Base-by-base conservation (phyloP, 2,113 vertebrate genomes). In the human region DNA sequence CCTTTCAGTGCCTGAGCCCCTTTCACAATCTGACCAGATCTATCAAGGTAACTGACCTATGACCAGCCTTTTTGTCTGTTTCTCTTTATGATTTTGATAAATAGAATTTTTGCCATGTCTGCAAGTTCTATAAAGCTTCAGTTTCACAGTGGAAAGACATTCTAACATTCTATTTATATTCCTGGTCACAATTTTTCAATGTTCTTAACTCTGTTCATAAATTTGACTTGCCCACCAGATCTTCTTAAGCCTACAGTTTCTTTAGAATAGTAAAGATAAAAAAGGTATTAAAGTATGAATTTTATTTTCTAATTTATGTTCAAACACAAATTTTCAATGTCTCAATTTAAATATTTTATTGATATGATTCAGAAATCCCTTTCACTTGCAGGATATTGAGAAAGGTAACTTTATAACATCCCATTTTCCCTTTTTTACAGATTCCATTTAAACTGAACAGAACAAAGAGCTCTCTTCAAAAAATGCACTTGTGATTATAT, bases 311-410 rank as follows among this genome's bases (percentile, higher is more conserved):
- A 72, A 43, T 38, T 40, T 87, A 45, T 81, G 14, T 17, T 86
- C 17, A 90, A 92, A 79, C 40, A 93, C 18, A 83, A 95, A 96
- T 13, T 45, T 57, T 94, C 45, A 57, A 8, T 11, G 35, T 80
- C 30, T 76, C 38, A 78, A 85, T 70, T 90, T 96, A 84, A 88
- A 73, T 85, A 79, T 57, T 97, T 96, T 8, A 91, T 3, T 61
- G 2, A 73, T 38, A 38, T n/a, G 7, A 93, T 68, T 52, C 35
- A 57, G 75, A 76, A 81, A 55, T 78, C 8, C 2, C 79, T 66
- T 95, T 80, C 6, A 95, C 25, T 8, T 84, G 50, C 8, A 85
- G 4, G 16, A 72, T 64, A 14, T n/a, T 52, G 64, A 61, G 83
- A 94, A 52, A 43, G 27, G 25, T 48, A 91, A 8, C 3, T 25